A percentile compares a stretch with the other conserved stretches of the same genome.
phyloP scores from a whole-genome alignment of 2,888 invertebrate species.

The Pyrrhia umbra region DNA sequence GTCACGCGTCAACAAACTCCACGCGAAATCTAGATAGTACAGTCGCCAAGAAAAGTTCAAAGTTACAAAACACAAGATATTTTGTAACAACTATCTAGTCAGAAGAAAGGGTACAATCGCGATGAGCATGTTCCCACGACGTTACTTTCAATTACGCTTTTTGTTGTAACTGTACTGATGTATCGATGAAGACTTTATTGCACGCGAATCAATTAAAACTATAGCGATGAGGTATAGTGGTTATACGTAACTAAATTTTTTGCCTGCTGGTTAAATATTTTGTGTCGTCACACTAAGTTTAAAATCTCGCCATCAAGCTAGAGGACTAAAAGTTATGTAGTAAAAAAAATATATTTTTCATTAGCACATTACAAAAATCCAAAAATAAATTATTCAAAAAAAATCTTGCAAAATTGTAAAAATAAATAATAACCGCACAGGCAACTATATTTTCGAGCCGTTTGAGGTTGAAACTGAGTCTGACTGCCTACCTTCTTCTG shows the following conservation, averaged over 20 bases:
- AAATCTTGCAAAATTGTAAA: too few species aligned
- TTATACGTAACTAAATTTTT: neutral
- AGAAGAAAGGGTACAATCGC: slow-evolving; percentile 47
- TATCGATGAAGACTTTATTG: slow-evolving; percentile 11
- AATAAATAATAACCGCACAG: too few species aligned
- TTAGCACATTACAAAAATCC: too few species aligned
- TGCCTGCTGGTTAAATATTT: too few species aligned
- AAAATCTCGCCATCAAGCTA: too few species aligned
- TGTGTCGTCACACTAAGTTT: too few species aligned
- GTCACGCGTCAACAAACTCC: slow-evolving; percentile 39
- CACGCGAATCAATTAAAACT: slow-evolving; percentile 13
- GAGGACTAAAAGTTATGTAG: too few species aligned
- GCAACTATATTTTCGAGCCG: too few species aligned
- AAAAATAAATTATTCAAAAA: too few species aligned
- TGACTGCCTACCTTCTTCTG: too few species aligned
- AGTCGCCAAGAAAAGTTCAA: slow-evolving; percentile 42
- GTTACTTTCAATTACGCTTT: slow-evolving; percentile 49
- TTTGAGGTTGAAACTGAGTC: too few species aligned
- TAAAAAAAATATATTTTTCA: too few species aligned
- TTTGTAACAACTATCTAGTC: slow-evolving; percentile 20
- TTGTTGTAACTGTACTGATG: slow-evolving; percentile 44
- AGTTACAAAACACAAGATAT: slow-evolving; percentile 39
- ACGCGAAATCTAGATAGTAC: slow-evolving; percentile 35
- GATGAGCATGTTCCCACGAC: slow-evolving; percentile 33
- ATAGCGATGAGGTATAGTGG: neutral